These are phyloP conservation scores for Sebastiscus tertius DNA, from an alignment of 2,797 vertebrate genomes.

Conservation along the genomic window DNA sequence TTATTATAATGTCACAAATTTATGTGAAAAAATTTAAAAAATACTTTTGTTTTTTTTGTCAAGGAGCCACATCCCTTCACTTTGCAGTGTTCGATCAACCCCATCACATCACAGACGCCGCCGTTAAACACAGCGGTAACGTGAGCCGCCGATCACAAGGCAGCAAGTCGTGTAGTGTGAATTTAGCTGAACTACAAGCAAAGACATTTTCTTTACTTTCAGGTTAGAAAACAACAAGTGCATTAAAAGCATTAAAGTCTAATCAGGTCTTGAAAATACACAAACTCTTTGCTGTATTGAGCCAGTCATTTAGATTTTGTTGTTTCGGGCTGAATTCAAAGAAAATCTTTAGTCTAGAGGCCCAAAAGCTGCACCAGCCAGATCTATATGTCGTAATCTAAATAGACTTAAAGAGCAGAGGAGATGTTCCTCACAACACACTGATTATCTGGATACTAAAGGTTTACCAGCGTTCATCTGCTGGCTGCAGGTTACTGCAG, in stretches of 20 bases:
- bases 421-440: not conserved
- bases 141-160: no score
- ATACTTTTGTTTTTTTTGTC: no score
- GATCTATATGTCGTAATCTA: not conserved
- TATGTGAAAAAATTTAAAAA: no score
- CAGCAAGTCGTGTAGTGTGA: no score
- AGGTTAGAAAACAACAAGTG: not conserved
- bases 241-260: slow-evolving; percentile 16
- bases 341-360: not conserved
- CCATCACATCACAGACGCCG: no score
- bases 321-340: not conserved
- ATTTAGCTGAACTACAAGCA: no score
- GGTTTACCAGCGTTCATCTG: not conserved
- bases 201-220: not conserved
- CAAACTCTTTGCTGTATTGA: not conserved
- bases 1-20: no score
- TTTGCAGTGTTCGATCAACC: no score
- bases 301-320: not conserved
- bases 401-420: not conserved
- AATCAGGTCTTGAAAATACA: not conserved
- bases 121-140: no score
- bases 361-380: not conserved
- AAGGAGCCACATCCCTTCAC: no score
- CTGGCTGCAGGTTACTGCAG: not conserved
- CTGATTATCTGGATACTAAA: not conserved